phyloP scores from a whole-genome alignment of 2,797 vertebrate genomes.

The Arnoldichthys spilopterus region DNA sequence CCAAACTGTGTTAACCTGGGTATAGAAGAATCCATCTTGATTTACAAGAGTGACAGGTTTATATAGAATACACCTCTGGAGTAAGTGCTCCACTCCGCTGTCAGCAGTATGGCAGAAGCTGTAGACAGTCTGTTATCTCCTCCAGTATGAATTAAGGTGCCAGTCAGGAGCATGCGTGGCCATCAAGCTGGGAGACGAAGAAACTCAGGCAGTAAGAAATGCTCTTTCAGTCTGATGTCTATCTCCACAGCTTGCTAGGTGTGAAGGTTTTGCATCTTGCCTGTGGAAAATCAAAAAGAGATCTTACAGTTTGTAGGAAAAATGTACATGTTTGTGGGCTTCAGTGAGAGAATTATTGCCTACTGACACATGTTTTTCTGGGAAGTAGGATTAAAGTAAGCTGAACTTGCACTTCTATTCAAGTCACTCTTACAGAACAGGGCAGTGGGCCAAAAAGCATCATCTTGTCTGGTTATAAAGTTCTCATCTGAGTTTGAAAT shows the following conservation, averaged over 20 bases:
- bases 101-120: slow-evolving; percentile 32
- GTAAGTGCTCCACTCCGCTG: slow-evolving; percentile 34
- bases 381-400: not conserved
- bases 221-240: slow-evolving; percentile 3
- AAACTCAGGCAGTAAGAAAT: not conserved
- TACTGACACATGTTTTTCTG: not conserved
- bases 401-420: no score
- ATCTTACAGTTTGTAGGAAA: not conserved
- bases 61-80: slow-evolving; percentile 46
- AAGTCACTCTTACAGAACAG: not conserved
- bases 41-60: slow-evolving; percentile 52
- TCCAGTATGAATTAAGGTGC: slow-evolving; percentile 32
- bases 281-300: not conserved
- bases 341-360: not conserved
- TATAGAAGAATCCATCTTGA: slow-evolving; percentile 54
- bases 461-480: not conserved
- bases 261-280: not conserved
- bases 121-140: slow-evolving; percentile 30
- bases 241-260: not conserved
- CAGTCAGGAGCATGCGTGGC: slow-evolving; percentile 21
- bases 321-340: not conserved
- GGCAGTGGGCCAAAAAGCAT: not conserved
- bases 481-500: no score
- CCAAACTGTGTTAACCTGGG: slow-evolving; percentile 40
- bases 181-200: slow-evolving; percentile 3